Percentiles rank a stretch among this genome's conserved stretches.
phyloP scores from a whole-genome alignment of 1,140 invertebrate species.

The Triops longicaudatus region DNA sequence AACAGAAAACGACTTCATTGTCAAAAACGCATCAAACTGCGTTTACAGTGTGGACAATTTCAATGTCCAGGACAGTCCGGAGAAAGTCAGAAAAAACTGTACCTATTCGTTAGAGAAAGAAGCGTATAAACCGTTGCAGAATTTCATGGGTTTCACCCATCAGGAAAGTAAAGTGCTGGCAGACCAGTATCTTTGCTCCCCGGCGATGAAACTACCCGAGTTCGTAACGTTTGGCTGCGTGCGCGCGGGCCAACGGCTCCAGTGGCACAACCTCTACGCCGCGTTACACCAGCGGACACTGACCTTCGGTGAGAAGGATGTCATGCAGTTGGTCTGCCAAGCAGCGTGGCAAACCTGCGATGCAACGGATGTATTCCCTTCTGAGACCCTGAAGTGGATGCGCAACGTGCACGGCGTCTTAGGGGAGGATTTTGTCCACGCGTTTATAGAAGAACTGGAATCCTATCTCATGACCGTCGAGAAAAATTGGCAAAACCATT shows the following conservation, averaged over 20 bases:
- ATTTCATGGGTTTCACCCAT: background rate
- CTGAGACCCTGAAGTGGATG: background rate
- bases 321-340: slow-evolving; percentile 28
- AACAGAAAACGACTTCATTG: background rate
- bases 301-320: slow-evolving; percentile 25
- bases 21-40: background rate
- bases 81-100: background rate
- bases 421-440: slow-evolving; percentile 15
- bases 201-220: background rate
- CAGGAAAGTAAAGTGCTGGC: background rate
- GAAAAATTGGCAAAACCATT: slow-evolving; percentile 2
- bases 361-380: background rate
- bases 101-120: background rate
- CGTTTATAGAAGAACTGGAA: slow-evolving; percentile 16
- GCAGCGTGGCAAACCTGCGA: slow-evolving; percentile 27
- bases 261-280: slow-evolving; percentile 28
- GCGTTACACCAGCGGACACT: slow-evolving; percentile 18
- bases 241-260: slow-evolving; percentile 28
- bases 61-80: background rate
- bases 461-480: background rate
- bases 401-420: slow-evolving; percentile 20
- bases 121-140: background rate
- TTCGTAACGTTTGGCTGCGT: slow-evolving; percentile 27
- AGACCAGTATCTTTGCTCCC: background rate
- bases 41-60: background rate